Base-by-base conservation (phyloP, 2,797 vertebrate genomes). In the Sebastiscus albofasciatus region DNA sequence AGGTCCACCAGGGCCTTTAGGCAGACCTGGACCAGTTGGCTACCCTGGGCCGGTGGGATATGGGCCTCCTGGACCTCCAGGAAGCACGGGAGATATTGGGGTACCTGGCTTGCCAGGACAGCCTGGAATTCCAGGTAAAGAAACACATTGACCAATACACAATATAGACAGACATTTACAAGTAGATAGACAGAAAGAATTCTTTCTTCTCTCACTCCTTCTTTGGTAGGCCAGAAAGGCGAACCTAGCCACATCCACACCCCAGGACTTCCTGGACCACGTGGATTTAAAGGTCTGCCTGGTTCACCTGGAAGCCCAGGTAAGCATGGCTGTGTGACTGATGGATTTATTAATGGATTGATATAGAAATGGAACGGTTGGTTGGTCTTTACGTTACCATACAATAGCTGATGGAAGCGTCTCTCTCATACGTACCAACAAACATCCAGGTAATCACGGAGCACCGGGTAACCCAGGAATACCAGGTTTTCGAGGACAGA, bases 221-320 rank as follows among this genome's bases (percentile, higher is more conserved):
- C 27, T 61, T 14, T 80, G 56, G 11, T 55, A 95, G 95, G 95
- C 31, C 88, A 92, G 75, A 95, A 94, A 87, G 95, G 94, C 5
- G 94, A 95, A 69, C 54, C 91, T 36, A 22, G 72, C 46, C 70
- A 72, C 14, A 55, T 60, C 10, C 54, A 79, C 8, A 0, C 0
- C 4, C 52, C 6, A 58, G 90, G 86, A 72, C 5, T 12, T 34
- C 88, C 85, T 75, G 93, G 94, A 62, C 89, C 62, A 22, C 89
- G 76, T 69, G 94, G 95, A 67, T 77, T 80, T 52, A 88, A 72
- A 77, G 95, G 94, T 73, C 52, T 2, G 3, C 84, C 70, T 27
- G 95, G 95, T 10, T 39, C 4, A 66, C 46, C 46, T 18, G 95
- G 94, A 77, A 71, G 8, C 12, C 82, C 55, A 82, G 95, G 94